Base-by-base conservation (phyloP, 2,113 vertebrate genomes). In the Limnothrissa miodon region DNA sequence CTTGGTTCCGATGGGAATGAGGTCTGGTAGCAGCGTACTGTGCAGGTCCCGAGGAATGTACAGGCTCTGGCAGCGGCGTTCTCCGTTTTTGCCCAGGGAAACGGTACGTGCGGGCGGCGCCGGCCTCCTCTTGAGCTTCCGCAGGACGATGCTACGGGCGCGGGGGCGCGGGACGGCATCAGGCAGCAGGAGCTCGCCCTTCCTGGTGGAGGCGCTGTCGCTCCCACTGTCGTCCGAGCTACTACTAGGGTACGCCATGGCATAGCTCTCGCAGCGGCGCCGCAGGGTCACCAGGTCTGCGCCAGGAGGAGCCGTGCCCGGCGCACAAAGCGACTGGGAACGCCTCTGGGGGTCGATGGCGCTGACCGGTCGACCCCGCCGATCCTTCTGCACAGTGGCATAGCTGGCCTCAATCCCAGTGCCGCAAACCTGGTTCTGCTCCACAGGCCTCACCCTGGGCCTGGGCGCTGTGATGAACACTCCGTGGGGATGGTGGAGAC, bases 91-190 rank as follows among this genome's bases (percentile, higher is more conserved):
- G 81, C 95, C 93, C 23, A 98, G 92, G 0, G 97, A 98, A 2
- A 95, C 93, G 0, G 94, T 93, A 17, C 96, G 95, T 0, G 82
- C 91, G 0, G 98, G 97, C 0, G 97, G 97, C 0, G 90, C 93
- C 0, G 97, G 97, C 82, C 97, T 94, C 88, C 94, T 96, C 90
- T 94, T 96, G n/a, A 90, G 95, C 89, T 98, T 98, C 90, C 86
- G 96, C 82, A 98, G 93, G 3, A 92, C 95, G 44, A 98, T 96
- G 86, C 95, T 95, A 46, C 94, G 90, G 70, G 95, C 93, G 39
- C 94, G 90, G 82, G 80, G 91, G 15, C 94, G 91, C 44, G 87
- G 91, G 46, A 88, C 93, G 1, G 90, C 92, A n/a, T 95, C 94
- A 0, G 90, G 93, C 36, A 87, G 29, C 66, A 74, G 86, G 1